A percentile compares a stretch with the other conserved stretches of the same genome.
phyloP scores from a whole-genome alignment of 92 coral and sea anemone species.

The Plumapathes pennacea region DNA sequence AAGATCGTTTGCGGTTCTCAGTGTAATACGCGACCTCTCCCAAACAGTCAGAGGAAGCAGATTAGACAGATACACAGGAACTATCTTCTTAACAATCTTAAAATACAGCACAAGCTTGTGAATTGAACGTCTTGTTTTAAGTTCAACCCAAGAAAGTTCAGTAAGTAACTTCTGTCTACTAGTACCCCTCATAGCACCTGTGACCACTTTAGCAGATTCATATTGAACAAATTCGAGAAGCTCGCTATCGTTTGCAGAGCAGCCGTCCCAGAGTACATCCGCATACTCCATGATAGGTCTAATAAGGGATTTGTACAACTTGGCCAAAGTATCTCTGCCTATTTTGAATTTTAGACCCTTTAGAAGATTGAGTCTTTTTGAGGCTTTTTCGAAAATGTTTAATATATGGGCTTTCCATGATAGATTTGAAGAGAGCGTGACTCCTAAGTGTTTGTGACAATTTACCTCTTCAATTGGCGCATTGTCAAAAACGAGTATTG shows the following conservation, averaged over 20 bases:
- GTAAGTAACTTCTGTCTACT: neutral
- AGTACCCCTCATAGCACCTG: slow-evolving; percentile 6
- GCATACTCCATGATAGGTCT: slow-evolving; percentile 7
- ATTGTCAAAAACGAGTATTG: no score
- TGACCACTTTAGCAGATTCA: slow-evolving; percentile 1
- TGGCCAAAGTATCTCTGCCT: no score
- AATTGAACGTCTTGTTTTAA: slow-evolving; percentile 5
- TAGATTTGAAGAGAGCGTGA: slow-evolving; percentile 5
- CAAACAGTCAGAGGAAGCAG: neutral
- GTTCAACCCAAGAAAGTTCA: slow-evolving; percentile 17
- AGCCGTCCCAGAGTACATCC: slow-evolving; percentile 19
- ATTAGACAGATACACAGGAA: neutral
- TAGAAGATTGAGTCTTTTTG: slow-evolving; percentile 1
- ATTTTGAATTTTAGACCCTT: neutral
- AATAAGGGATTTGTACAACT: neutral
- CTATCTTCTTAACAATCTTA: slow-evolving; percentile 1
- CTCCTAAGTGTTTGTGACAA: no score
- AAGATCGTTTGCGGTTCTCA: neutral
- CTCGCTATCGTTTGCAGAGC: neutral
- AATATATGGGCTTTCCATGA: slow-evolving; percentile 27
- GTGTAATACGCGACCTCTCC: neutral
- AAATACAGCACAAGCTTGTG: slow-evolving; percentile 7
- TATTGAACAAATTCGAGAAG: slow-evolving; percentile 4
- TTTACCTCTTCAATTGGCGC: no score
- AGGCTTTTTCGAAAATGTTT: no score